Evolutionary conservation across 2,113 vertebrate species (phyloP), one percentile per base, ranked within the genome.

Genomic region (Rhabdornis inornatus): DNA sequence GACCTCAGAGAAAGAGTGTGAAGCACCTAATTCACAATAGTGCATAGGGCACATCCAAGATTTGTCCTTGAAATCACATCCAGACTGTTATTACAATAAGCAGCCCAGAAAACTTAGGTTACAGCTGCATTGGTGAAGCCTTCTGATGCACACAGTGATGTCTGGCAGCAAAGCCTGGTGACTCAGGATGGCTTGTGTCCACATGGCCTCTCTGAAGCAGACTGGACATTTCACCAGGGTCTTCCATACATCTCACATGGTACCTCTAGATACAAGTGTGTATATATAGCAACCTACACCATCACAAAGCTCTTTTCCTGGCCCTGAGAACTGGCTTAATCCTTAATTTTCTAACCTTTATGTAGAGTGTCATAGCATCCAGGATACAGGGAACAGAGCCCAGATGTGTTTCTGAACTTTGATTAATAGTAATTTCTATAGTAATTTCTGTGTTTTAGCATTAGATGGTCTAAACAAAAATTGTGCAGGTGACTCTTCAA

Each of bases 161-260:
- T 40, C 66, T 59, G 44, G 13, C 8, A 7, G 8, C 45, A 37
- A 3, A 14, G 10, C 9, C 71, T 69, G 20, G 12, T 74, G 40
- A 35, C 57, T 80, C 40, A 65, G 28, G 2, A 22, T 55, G 52
- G 8, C 3, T 75, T 68, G 16, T 31, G 30, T 11, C 28, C 47
- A 17, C 8, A 9, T 35, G 12, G 20, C 2, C 19, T 68, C 33
- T 84, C 64, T 75, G 44, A 10, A 59, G 70, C 50, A 59, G 37
- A 66, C 2, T 1, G 2, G 14, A 10, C 23, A 24, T 69, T 64
- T 2, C 0, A 47, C 27, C 18, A 50, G 15, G 4, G 2, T 55
- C 13, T 72, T 44, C 66, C 57, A 1, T 13, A 13, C 39, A 27
- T 50, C 68, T 66, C 59, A 50, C 16, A 4, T 59, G 7, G 1